Percentiles rank a stretch among this genome's conserved stretches.
Evolutionary conservation across 2,888 invertebrate genomes (phyloP).

Genomic region (Drosophila ezoana): DNA sequence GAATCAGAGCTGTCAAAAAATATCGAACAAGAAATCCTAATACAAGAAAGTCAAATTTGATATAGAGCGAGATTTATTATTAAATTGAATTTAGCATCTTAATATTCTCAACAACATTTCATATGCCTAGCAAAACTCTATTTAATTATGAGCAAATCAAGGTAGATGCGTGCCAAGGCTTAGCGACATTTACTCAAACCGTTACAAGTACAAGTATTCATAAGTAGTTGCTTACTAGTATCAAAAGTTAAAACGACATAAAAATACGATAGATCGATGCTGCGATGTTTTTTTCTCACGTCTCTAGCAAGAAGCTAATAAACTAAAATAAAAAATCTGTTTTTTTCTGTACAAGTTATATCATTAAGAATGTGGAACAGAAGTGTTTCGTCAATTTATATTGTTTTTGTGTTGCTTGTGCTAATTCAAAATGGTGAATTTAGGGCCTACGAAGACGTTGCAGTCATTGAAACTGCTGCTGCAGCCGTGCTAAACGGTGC

Average conservation of each 20-base stretch:
- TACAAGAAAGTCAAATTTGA: too few relatives aligned
- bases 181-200: too few relatives aligned
- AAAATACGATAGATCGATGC: background rate
- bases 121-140: too few relatives aligned
- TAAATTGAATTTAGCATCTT: too few relatives aligned
- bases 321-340: slow-evolving; percentile 36
- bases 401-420: slow-evolving; percentile 66
- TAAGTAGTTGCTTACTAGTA: too few relatives aligned
- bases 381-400: slow-evolving; percentile 74
- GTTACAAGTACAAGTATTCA: too few relatives aligned
- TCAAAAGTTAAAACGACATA: too few relatives aligned
- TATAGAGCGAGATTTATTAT: too few relatives aligned
- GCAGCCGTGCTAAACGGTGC: background rate
- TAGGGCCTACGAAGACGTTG: slow-evolving; percentile 11
- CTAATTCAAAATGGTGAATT: slow-evolving; percentile 64
- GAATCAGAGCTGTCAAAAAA: background rate
- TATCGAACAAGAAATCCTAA: background rate
- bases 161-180: too few relatives aligned
- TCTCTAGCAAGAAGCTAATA: slow-evolving; percentile 22
- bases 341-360: slow-evolving; percentile 40
- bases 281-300: slow-evolving; percentile 8
- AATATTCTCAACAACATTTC: too few relatives aligned
- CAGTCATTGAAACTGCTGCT: slow-evolving; percentile 6
- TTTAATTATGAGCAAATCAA: too few relatives aligned
- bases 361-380: slow-evolving; percentile 57